Evolutionary conservation across 2,888 invertebrate genomes (phyloP).

Genomic region (Cryptus viduatorius): DNA sequence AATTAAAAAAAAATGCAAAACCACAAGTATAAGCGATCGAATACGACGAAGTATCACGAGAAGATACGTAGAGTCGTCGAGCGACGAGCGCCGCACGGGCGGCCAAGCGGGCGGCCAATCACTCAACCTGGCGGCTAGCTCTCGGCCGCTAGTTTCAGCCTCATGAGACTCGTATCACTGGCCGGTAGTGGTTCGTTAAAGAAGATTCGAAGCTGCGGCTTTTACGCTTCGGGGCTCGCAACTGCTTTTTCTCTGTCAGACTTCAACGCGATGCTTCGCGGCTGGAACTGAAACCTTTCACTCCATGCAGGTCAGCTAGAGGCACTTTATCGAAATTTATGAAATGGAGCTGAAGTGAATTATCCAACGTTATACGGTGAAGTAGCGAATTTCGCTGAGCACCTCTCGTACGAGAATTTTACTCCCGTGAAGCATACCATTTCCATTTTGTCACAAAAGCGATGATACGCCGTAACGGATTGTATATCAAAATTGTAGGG

Average conservation of each 20-base stretch:
- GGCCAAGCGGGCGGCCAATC: too few species aligned
- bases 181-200: constrained; percentile 54
- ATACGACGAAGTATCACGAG: too few species aligned
- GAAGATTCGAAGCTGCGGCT: constrained; percentile 61
- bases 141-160: too few species aligned
- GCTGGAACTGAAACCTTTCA: constrained; percentile 48
- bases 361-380: constrained; percentile 20
- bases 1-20: too few species aligned
- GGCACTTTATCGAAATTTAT: constrained; percentile 63
- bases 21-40: too few species aligned
- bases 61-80: too few species aligned
- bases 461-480: neutral
- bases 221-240: constrained; percentile 36
- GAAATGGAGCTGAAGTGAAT: constrained; percentile 54
- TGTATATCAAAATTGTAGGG: too few species aligned
- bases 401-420: neutral
- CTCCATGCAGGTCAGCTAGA: neutral
- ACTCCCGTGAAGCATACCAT: neutral
- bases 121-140: too few species aligned
- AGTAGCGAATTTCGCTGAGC: neutral
- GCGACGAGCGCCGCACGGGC: too few species aligned
- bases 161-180: constrained; percentile 21
- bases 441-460: neutral
- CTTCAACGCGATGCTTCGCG: constrained; percentile 47
- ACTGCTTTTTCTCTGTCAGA: constrained; percentile 10